Evolutionary conservation across 64 coral and sea anemone species (phyloP).

Genomic region (Trachythela sp.): DNA sequence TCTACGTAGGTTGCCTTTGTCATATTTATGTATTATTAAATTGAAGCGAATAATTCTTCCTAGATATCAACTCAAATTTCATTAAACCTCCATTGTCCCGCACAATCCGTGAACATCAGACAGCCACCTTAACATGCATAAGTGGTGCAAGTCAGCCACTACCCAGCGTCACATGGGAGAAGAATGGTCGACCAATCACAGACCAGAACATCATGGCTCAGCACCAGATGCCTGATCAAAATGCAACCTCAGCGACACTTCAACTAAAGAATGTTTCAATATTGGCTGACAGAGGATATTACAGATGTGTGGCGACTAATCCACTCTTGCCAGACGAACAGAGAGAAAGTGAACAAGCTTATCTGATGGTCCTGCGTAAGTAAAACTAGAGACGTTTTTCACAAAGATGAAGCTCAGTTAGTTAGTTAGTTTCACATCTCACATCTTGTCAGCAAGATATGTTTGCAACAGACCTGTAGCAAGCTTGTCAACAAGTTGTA

Average conservation of each 20-base stretch:
- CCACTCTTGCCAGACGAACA: slow-evolving; percentile 34
- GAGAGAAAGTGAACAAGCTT: slow-evolving; percentile 51
- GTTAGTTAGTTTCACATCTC: too few relatives aligned
- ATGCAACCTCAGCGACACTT: slow-evolving; percentile 69
- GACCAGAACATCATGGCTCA: slow-evolving; percentile 20
- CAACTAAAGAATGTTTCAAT: slow-evolving; percentile 52
- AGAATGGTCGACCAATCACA: slow-evolving; percentile 62
- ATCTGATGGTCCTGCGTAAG: slow-evolving; percentile 80
- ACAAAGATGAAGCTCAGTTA: neutral
- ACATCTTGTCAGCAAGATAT: too few relatives aligned
- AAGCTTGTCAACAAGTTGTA: too few relatives aligned
- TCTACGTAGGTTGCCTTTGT: too few relatives aligned
- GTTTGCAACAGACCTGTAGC: too few relatives aligned
- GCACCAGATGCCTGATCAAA: slow-evolving; percentile 13
- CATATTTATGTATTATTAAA: too few relatives aligned
- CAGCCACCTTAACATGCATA: slow-evolving; percentile 63
- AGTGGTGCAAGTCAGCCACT: slow-evolving; percentile 64
- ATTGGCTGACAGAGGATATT: slow-evolving; percentile 66
- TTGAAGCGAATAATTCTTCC: too few relatives aligned
- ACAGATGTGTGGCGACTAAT: slow-evolving; percentile 87
- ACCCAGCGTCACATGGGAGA: slow-evolving; percentile 73
- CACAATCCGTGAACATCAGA: slow-evolving; percentile 48
- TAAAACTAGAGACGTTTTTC: neutral
- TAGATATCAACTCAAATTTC: slow-evolving; percentile 60
- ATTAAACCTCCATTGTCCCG: slow-evolving; percentile 43